Evolutionary conservation across 2,888 invertebrate species (phyloP).

Genomic region (Melieria picta): DNA sequence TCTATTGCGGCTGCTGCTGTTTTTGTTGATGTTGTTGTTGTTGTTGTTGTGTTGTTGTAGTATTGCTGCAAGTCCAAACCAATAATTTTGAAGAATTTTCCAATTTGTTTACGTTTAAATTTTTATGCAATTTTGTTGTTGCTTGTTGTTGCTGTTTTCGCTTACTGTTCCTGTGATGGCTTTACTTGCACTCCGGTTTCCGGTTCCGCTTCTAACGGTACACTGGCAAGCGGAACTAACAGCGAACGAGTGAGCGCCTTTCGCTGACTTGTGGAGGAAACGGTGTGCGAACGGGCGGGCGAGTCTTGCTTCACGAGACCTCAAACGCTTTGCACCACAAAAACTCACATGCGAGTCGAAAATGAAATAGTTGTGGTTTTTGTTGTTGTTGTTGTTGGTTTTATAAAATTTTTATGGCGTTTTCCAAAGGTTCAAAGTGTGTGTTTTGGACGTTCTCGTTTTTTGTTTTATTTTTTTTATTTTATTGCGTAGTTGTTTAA

Average conservation of each 20-base stretch:
- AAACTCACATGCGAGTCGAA: too few species aligned
- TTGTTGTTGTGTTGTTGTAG: slow-evolving; percentile 46
- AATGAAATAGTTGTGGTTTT: background rate
- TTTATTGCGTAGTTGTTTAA: background rate
- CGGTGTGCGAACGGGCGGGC: too few species aligned
- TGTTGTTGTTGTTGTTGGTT: background rate
- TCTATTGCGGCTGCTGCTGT: slow-evolving; percentile 25
- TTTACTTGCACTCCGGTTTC: background rate
- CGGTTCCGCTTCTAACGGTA: too few species aligned
- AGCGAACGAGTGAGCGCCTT: too few species aligned
- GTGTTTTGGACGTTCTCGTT: background rate
- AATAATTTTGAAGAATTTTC: slow-evolving; percentile 66
- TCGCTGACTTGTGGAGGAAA: too few species aligned
- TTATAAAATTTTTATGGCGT: too few species aligned
- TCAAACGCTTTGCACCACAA: too few species aligned
- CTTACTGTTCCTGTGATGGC: slow-evolving; percentile 24
- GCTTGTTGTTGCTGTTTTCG: slow-evolving; percentile 20
- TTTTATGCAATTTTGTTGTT: slow-evolving; percentile 51
- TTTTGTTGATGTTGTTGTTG: slow-evolving; percentile 39
- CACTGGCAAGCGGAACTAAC: too few species aligned
- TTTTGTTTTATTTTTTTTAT: background rate
- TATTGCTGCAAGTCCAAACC: slow-evolving; percentile 64
- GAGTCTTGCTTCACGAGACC: too few species aligned
- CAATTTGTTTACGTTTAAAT: slow-evolving; percentile 61
- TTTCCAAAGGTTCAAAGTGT: background rate